Percentiles rank a stretch among this genome's conserved stretches.
Evolutionary conservation across 2,888 invertebrate genomes (phyloP).

Genomic region (Mythimna lalbum): DNA sequence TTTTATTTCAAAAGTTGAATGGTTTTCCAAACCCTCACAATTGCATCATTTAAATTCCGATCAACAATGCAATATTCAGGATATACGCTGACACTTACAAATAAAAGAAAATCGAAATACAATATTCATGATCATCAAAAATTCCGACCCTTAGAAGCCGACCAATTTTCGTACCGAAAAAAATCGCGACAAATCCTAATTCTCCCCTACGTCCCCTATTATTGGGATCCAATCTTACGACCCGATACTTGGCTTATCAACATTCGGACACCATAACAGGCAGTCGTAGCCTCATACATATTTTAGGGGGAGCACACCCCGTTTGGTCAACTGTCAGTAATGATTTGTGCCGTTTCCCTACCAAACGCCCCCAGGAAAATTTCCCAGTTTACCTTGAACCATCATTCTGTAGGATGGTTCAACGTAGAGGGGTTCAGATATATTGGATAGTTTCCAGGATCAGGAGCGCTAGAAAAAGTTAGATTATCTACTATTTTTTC

Average conservation of each 20-base stretch:
- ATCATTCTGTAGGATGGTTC: neutral
- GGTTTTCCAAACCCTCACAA: conserved; percentile 4
- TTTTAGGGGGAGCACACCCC: conserved; percentile 88
- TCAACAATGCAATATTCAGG: conserved; percentile 52
- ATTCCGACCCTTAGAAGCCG: conserved; percentile 68
- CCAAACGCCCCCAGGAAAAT: conserved; percentile 82
- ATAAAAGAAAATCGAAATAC: conserved; percentile 65
- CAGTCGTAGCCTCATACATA: conserved; percentile 89
- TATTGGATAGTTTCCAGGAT: conserved; percentile 71
- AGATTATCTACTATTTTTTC: conserved; percentile 90
- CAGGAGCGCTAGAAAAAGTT: conserved; percentile 88
- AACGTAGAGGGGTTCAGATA: conserved; percentile 54
- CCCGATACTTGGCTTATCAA: conserved; percentile 89
- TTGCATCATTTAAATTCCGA: conserved; percentile 27
- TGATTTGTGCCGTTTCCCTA: conserved; percentile 88
- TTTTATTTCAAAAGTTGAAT: neutral
- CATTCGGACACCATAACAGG: conserved; percentile 91
- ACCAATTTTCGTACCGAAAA: conserved; percentile 70
- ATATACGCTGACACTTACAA: conserved; percentile 54
- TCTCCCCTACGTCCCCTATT: conserved; percentile 76
- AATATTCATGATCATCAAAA: conserved; percentile 72
- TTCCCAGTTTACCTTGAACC: conserved; percentile 70
- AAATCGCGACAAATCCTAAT: conserved; percentile 84
- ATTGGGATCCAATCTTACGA: conserved; percentile 84
- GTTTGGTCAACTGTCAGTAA: conserved; percentile 91